These are phyloP conservation scores for Lasioglossum vierecki DNA, from an alignment of 2,888 invertebrate species.

Conservation along the genomic window DNA sequence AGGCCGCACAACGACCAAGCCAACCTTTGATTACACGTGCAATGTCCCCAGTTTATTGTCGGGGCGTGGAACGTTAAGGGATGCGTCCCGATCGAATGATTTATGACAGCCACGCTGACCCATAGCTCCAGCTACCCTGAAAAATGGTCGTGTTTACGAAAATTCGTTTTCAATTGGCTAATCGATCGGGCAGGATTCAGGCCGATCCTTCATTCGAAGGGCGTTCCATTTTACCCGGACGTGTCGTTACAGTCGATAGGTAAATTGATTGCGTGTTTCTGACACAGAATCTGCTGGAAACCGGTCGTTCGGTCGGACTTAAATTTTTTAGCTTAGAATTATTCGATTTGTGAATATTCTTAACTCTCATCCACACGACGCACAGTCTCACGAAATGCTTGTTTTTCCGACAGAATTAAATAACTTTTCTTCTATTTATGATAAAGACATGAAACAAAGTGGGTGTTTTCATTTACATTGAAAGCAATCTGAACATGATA, in stretches of 20 bases:
- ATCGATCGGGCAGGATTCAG: background rate
- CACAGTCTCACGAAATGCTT: no score
- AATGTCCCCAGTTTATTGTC: constrained; percentile 74
- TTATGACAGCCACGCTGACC: constrained; percentile 36
- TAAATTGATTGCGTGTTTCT: background rate
- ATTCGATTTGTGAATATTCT: no score
- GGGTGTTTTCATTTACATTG: background rate
- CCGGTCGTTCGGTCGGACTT: background rate
- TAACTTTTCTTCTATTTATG: no score
- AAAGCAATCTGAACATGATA: no score
- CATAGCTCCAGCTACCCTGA: constrained; percentile 8
- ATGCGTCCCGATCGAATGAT: constrained; percentile 49
- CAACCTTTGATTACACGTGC: constrained; percentile 65
- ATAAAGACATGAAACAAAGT: no score
- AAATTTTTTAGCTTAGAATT: background rate
- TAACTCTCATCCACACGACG: no score
- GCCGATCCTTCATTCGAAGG: background rate
- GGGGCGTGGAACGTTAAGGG: constrained; percentile 68
- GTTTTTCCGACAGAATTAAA: no score
- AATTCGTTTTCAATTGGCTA: constrained; percentile 21
- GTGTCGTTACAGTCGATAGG: background rate
- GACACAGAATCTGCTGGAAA: background rate
- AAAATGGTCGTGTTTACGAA: constrained; percentile 37
- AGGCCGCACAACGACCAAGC: constrained; percentile 71
- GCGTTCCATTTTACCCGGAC: background rate